phyloP scores from a whole-genome alignment of 2,113 vertebrate species.

The Xenopus borealis region DNA sequence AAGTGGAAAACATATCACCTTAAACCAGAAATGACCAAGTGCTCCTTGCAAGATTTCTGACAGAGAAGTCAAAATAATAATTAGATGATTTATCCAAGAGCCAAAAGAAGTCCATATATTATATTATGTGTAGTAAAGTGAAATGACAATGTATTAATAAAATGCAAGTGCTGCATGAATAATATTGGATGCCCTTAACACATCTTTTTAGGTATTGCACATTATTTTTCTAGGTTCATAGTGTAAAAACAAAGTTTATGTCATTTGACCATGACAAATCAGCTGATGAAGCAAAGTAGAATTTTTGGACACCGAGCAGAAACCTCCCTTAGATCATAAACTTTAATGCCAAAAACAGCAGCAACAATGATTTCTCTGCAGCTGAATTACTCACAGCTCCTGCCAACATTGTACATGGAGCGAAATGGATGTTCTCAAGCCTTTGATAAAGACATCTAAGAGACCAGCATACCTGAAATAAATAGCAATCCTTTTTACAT shows the following conservation, averaged over 20 bases:
- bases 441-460: not conserved
- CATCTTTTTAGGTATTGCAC: constrained; percentile 3
- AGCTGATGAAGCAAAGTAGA: constrained; percentile 40
- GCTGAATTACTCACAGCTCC: constrained; percentile 38
- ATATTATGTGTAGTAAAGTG: too few species aligned
- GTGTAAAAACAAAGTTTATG: constrained; percentile 36
- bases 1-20: too few species aligned
- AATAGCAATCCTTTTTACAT: too few species aligned
- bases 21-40: too few species aligned
- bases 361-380: constrained; percentile 47
- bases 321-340: constrained; percentile 46
- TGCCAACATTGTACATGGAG: constrained; percentile 45
- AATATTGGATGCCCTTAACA: constrained; percentile 22
- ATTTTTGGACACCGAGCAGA: constrained; percentile 32
- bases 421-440: constrained; percentile 43
- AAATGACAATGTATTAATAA: too few species aligned
- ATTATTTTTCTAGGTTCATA: constrained; percentile 20
- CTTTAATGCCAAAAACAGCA: constrained; percentile 47
- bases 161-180: too few species aligned
- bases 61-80: too few species aligned
- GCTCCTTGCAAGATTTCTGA: too few species aligned
- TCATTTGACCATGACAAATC: constrained; percentile 45
- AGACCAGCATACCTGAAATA: too few species aligned
- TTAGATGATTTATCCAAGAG: too few species aligned
- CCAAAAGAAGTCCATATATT: too few species aligned